These are phyloP conservation scores for Phyllostomus discolor DNA, from an alignment of 2,113 vertebrate species.

Conservation along the genomic window DNA sequence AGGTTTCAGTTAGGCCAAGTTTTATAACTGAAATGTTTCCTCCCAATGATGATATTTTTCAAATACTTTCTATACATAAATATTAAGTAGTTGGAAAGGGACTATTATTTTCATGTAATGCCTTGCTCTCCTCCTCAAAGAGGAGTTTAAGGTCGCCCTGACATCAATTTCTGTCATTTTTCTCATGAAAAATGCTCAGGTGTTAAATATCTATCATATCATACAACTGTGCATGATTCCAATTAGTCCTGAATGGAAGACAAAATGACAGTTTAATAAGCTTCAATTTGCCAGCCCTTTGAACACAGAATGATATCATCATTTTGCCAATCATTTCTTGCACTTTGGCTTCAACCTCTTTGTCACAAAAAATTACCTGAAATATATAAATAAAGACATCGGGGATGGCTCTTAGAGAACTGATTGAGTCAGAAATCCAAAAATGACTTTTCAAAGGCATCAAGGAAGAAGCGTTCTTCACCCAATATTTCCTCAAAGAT, in stretches of 20 bases:
- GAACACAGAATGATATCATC: conserved; percentile 83
- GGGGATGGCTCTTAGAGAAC: conserved; percentile 59
- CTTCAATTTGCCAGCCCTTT: conserved; percentile 82
- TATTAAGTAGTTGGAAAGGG: conserved; percentile 25
- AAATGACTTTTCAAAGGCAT: conserved; percentile 58
- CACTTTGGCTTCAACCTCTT: conserved; percentile 72
- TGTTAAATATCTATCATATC: conserved; percentile 73
- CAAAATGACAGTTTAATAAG: conserved; percentile 78
- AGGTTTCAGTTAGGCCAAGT: conserved; percentile 7
- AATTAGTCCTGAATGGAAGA: conserved; percentile 76
- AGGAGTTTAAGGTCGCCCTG: conserved; percentile 55
- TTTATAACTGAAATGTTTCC: conserved; percentile 36
- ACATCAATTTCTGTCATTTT: conserved; percentile 74
- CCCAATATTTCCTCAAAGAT: conserved; percentile 67
- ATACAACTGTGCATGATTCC: conserved; percentile 75
- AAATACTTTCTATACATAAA: conserved; percentile 18
- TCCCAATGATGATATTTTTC: not conserved
- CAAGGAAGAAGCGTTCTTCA: conserved; percentile 52
- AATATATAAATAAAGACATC: conserved; percentile 57
- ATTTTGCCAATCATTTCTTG: conserved; percentile 83
- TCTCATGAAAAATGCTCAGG: conserved; percentile 73
- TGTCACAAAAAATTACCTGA: conserved; percentile 74
- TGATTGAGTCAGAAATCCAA: conserved; percentile 68
- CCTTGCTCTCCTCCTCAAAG: conserved; percentile 63
- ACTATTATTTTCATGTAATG: conserved; percentile 60